phyloP scores from a whole-genome alignment of 2,113 vertebrate species.

The Prinia subflava region DNA sequence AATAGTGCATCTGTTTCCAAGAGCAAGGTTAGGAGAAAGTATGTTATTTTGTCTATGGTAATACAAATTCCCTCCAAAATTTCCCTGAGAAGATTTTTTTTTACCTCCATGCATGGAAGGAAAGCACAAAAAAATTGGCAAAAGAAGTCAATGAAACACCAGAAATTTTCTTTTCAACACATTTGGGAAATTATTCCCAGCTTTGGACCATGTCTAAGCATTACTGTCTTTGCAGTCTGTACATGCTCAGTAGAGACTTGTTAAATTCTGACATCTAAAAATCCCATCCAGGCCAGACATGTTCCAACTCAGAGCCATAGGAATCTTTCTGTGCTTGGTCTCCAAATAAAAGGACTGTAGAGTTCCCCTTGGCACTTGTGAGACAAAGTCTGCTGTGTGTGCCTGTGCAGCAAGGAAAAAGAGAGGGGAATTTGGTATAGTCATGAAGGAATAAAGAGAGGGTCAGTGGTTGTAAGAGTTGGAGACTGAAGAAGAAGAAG shows the following conservation, averaged over 20 bases:
- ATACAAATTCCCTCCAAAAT: neutral
- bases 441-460: neutral
- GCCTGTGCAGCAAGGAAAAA: neutral
- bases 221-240: neutral
- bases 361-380: neutral
- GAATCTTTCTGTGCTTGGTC: neutral
- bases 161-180: conserved; percentile 31
- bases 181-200: neutral
- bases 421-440: neutral
- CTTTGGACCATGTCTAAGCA: neutral
- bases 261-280: conserved; percentile 14
- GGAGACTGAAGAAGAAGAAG: neutral
- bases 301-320: neutral
- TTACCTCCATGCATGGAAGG: neutral
- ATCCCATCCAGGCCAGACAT: neutral
- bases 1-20: conserved; percentile 2
- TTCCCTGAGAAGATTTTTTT: neutral
- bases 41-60: conserved; percentile 49
- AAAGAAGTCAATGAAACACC: neutral
- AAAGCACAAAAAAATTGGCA: neutral
- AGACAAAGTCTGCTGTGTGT: conserved; percentile 6
- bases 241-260: neutral
- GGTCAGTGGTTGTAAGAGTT: neutral
- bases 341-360: neutral
- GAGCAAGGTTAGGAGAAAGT: conserved; percentile 50